phyloP scores from a whole-genome alignment of 2,797 vertebrate species.

The Avahi laniger region DNA sequence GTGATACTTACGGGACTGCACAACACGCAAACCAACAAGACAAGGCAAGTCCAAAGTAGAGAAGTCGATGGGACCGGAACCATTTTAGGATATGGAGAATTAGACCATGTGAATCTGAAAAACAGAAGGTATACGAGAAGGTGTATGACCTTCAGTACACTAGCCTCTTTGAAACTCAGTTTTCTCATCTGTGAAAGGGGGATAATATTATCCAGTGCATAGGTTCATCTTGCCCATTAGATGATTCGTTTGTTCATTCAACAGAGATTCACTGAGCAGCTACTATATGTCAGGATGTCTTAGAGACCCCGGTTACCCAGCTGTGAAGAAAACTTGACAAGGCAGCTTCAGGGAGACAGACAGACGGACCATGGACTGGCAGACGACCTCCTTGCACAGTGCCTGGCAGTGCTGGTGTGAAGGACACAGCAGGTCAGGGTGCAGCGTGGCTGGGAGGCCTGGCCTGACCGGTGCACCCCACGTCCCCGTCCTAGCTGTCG shows the following conservation, averaged over 20 bases:
- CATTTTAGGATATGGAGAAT: neutral
- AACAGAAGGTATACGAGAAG: neutral
- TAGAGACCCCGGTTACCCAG: accelerated
- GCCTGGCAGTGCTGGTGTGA: accelerated
- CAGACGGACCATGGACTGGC: neutral
- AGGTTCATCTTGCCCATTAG: neutral
- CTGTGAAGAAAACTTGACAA: accelerated
- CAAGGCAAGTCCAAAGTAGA: neutral
- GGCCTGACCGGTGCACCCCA: accelerated
- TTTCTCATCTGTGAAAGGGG: neutral
- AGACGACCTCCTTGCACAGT: accelerated
- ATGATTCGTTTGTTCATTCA: neutral
- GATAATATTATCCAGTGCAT: accelerated
- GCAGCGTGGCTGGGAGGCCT: neutral
- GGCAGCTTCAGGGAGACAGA: too few species aligned
- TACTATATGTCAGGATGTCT: accelerated
- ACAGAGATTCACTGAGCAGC: too few species aligned
- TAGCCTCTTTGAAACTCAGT: neutral
- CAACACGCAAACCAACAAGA: neutral
- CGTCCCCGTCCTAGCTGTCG: accelerated
- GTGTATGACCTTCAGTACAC: accelerated
- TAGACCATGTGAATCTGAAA: neutral
- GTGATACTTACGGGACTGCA: neutral
- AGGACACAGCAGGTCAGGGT: too few species aligned
- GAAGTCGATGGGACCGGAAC: neutral